Evolutionary conservation across 2,888 invertebrate species (phyloP).

Genomic region (Leucoma salicis): DNA sequence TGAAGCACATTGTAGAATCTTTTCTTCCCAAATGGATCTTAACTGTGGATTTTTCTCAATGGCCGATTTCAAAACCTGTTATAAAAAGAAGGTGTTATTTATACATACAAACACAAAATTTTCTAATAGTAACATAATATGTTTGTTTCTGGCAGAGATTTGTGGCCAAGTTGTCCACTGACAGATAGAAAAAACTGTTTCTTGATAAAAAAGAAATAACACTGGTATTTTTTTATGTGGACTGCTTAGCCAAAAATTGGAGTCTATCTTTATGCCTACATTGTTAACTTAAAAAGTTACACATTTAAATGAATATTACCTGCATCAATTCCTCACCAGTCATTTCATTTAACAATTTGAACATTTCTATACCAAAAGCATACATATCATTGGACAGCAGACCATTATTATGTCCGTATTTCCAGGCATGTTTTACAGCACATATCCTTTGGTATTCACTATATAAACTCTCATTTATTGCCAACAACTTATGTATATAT

Average conservation of each 20-base stretch:
- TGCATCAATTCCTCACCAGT: conserved; percentile 50
- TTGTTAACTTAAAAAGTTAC: too few relatives aligned
- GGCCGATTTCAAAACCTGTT: conserved; percentile 62
- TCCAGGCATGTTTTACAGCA: conserved; percentile 68
- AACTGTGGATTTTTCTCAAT: conserved; percentile 49
- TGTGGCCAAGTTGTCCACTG: too few relatives aligned
- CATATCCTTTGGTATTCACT: conserved; percentile 54
- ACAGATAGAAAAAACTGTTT: too few relatives aligned
- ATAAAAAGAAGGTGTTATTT: too few relatives aligned
- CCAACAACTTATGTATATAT: conserved; percentile 64
- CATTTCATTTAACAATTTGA: conserved; percentile 57
- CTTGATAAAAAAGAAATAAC: too few relatives aligned
- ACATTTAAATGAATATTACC: conserved; percentile 47
- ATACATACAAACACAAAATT: too few relatives aligned
- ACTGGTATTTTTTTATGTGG: too few relatives aligned
- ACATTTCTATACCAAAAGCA: conserved; percentile 62
- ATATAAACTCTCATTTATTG: conserved; percentile 49
- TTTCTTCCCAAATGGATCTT: conserved; percentile 61
- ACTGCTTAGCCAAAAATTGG: too few relatives aligned
- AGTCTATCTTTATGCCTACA: too few relatives aligned
- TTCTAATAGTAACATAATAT: too few relatives aligned
- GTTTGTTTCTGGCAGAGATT: too few relatives aligned
- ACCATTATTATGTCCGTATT: conserved; percentile 60
- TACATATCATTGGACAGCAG: conserved; percentile 66
- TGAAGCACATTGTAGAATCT: conserved; percentile 49